Evolutionary conservation across 2,888 invertebrate genomes (phyloP).

Genomic region (Proisotoma minuta): DNA sequence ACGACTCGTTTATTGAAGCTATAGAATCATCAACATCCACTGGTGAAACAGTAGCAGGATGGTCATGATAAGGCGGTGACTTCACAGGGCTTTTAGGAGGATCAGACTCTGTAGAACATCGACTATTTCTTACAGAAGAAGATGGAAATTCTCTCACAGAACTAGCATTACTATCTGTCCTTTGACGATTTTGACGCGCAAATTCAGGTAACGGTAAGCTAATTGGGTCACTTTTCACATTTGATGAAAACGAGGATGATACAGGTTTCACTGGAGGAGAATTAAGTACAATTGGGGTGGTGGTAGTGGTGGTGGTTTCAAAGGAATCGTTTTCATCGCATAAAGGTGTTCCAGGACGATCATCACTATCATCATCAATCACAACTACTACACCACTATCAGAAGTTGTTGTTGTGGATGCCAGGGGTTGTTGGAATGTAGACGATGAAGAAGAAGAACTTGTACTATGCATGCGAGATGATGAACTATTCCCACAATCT

Average conservation of each 20-base stretch:
- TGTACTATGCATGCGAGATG: conserved; percentile 18
- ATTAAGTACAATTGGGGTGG: conserved; percentile 1
- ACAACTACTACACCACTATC: conserved; percentile 11
- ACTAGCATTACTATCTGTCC: conserved; percentile 18
- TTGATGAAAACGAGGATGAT: conserved; percentile 14
- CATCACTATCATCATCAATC: conserved; percentile 57
- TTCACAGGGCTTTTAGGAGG: conserved; percentile 35
- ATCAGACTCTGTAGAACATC: conserved; percentile 33
- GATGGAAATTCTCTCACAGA: conserved; percentile 16
- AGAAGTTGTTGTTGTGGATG: conserved; percentile 16
- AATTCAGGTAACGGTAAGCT: conserved; percentile 83
- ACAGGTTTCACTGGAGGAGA: not conserved
- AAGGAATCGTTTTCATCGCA: conserved; percentile 64
- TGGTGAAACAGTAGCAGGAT: conserved; percentile 44
- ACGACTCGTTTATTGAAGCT: not conserved
- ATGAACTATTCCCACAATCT: conserved; percentile 41
- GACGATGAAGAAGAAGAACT: conserved; percentile 9
- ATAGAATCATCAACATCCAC: conserved; percentile 10
- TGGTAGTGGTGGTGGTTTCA: conserved; percentile 15
- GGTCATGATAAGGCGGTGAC: conserved; percentile 25
- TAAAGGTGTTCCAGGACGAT: conserved; percentile 77
- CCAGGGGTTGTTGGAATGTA: conserved; percentile 11
- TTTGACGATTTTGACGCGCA: conserved; percentile 58
- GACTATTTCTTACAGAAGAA: conserved; percentile 16
- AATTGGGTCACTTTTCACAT: conserved; percentile 57